Evolutionary conservation across 2,113 vertebrate genomes (phyloP).

Genomic region (Pelecanus crispus): DNA sequence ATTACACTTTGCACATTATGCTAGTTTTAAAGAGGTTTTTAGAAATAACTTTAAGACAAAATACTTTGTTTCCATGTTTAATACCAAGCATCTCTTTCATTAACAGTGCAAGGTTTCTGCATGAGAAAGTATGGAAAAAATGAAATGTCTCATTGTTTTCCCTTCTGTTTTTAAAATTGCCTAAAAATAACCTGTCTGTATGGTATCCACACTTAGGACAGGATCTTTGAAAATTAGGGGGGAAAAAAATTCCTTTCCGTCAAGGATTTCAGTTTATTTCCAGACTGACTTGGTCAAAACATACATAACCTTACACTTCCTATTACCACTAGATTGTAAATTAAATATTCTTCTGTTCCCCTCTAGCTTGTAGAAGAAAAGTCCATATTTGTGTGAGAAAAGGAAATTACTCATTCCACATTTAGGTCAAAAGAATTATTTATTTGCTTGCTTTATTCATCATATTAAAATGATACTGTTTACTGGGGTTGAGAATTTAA

Average conservation of each 20-base stretch:
- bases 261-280: neutral
- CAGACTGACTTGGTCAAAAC: neutral
- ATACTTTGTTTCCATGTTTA: neutral
- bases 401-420: neutral
- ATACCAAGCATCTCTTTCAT: neutral
- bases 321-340: neutral
- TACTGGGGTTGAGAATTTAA: neutral
- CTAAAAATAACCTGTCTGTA: neutral
- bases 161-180: neutral
- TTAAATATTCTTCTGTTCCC: neutral
- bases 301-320: neutral
- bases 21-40: neutral
- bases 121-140: neutral
- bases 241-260: neutral
- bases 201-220: neutral
- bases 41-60: neutral
- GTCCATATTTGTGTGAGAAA: neutral
- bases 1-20: neutral
- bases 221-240: neutral
- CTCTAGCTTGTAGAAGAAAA: neutral
- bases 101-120: neutral
- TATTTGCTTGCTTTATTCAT: neutral
- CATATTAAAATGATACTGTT: neutral
- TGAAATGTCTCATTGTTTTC: neutral
- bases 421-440: neutral